These are phyloP conservation scores for Dinothrombium tinctorium DNA, from an alignment of 1,140 invertebrate genomes.

Conservation along the genomic window DNA sequence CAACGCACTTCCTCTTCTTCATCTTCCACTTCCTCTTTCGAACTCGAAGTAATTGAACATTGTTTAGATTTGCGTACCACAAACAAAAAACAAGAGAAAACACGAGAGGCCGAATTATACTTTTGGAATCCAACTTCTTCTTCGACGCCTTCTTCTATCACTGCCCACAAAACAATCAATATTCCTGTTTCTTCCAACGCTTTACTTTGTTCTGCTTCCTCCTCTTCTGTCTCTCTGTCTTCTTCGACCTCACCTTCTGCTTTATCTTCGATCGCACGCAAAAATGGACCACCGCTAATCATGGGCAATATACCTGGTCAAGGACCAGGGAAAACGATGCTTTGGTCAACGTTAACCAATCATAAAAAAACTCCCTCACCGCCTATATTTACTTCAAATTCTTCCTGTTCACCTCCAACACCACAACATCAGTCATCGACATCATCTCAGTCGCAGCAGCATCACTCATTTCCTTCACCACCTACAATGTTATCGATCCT, in stretches of 20 bases:
- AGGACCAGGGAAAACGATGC: slow-evolving; percentile 6
- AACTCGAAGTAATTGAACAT: too few species aligned
- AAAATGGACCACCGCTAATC: slow-evolving; percentile 3
- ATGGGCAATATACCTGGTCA: slow-evolving; percentile 7
- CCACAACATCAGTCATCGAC: slow-evolving; percentile 10
- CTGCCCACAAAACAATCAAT: slow-evolving; percentile 3
- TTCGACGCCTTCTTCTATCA: slow-evolving; percentile 3
- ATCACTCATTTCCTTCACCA: not conserved
- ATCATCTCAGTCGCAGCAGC: slow-evolving; percentile 6
- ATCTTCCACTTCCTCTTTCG: too few species aligned
- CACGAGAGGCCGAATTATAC: too few species aligned
- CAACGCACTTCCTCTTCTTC: slow-evolving; percentile 3
- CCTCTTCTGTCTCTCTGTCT: not conserved
- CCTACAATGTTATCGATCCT: not conserved
- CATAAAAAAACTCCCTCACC: not conserved
- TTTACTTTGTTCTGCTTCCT: not conserved
- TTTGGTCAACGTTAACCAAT: slow-evolving; percentile 1
- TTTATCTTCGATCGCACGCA: too few species aligned
- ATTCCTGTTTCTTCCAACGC: not conserved
- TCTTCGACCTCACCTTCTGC: not conserved
- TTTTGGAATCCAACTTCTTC: too few species aligned
- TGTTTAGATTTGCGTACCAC: too few species aligned
- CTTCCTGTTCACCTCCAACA: not conserved
- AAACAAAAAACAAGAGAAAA: too few species aligned
- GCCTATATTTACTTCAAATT: not conserved